These are phyloP conservation scores for Morone chrysops DNA, from an alignment of 2,113 vertebrate species.

Conservation along the genomic window DNA sequence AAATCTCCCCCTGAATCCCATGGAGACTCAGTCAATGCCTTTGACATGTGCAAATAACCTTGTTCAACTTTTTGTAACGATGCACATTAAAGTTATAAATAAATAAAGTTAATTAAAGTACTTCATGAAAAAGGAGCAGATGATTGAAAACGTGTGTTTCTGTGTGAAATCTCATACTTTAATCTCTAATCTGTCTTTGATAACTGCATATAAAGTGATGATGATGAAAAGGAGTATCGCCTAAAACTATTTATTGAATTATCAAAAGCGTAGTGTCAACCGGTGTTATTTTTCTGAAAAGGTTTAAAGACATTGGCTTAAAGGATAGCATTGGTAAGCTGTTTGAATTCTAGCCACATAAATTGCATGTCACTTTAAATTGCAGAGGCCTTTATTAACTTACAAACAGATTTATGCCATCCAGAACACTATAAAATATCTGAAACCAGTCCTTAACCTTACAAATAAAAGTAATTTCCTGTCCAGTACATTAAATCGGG, in stretches of 20 bases:
- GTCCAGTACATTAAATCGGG: background rate
- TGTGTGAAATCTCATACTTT: background rate
- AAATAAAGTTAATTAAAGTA: background rate
- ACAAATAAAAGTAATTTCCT: background rate
- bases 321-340: background rate
- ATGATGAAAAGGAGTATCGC: background rate
- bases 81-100: background rate
- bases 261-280: background rate
- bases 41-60: background rate
- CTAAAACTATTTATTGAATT: background rate
- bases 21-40: background rate
- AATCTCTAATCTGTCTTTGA: background rate
- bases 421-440: background rate
- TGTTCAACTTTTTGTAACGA: constrained; percentile 3
- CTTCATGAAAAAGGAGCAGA: background rate
- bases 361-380: background rate
- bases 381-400: background rate
- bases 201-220: background rate
- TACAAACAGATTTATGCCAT: background rate
- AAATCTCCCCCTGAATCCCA: background rate
- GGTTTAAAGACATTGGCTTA: background rate
- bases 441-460: background rate
- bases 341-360: background rate
- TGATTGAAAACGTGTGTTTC: background rate
- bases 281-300: background rate